phyloP scores from a whole-genome alignment of 2,113 vertebrate genomes.

The Etheostoma spectabile region DNA sequence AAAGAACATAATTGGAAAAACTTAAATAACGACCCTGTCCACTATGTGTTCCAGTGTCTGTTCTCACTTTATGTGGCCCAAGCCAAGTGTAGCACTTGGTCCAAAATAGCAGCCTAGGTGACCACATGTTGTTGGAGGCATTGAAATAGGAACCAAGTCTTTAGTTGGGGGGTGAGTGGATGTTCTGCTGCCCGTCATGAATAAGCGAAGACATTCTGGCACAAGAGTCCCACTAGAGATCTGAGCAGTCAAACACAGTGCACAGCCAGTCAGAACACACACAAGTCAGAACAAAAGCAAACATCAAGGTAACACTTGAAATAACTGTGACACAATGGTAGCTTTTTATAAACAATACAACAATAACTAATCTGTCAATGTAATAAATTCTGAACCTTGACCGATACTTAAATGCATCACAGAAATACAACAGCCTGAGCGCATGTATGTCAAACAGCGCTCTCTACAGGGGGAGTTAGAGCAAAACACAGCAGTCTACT shows the following conservation, averaged over 20 bases:
- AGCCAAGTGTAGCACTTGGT: slow-evolving; percentile 33
- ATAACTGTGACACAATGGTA: neutral
- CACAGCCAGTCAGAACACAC: neutral
- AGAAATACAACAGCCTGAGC: neutral
- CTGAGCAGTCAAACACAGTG: slow-evolving; percentile 46
- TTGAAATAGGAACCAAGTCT: neutral
- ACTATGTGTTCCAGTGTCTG: neutral
- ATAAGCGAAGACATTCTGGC: neutral
- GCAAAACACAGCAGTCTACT: neutral
- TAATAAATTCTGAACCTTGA: too few species aligned
- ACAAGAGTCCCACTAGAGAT: neutral
- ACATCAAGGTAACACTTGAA: neutral
- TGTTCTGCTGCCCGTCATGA: neutral
- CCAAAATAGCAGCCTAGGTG: slow-evolving; percentile 45
- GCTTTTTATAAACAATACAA: neutral
- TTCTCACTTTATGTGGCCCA: slow-evolving; percentile 84
- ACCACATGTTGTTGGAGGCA: slow-evolving; percentile 37
- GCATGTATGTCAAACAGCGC: slow-evolving; percentile 22
- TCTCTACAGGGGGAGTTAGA: slow-evolving; percentile 10
- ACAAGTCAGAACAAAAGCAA: neutral
- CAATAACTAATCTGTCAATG: neutral
- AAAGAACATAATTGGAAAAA: neutral
- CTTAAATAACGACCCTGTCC: neutral
- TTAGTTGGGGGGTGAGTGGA: neutral
- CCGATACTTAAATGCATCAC: neutral